Base-by-base conservation (phyloP, 1,140 invertebrate species). In the Trichonephila clavipes region DNA sequence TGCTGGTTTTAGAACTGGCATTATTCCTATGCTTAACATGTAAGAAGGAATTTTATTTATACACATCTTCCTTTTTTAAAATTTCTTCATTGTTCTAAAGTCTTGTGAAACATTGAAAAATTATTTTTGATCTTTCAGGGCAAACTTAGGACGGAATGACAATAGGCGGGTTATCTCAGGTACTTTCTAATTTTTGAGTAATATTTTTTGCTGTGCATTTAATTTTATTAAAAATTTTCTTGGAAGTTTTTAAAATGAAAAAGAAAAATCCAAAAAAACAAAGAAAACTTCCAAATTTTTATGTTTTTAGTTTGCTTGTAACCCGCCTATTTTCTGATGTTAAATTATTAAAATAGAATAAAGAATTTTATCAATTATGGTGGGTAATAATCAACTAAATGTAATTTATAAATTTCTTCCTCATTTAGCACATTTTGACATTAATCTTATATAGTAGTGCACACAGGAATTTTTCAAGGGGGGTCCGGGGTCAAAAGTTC, bases 21-120 rank as follows among this genome's bases (percentile, higher is more conserved):
- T 94, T 28, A 90, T 94, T 72, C 93, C 93, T 85, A 90, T 90
- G 87, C 51, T 94, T 24, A 94, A 94, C 61, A 94, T 94, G 93
- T 94, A 85, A 90, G 93, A 28, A 66, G 44, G 12, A 62, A 21
- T 90, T 18, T 40, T 59, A 34, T 62, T 89, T 34, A 19, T 82
- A 14, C 0, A 16, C 0, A 12, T 44, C 7, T 82, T 44, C 44
- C 2, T 64, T 88, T 64, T 58, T 21, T 24, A n/a, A 51, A 58
- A 51, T 51, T 58, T 59, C 58, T 64, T 85, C 6, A 28, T 18
- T 12, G 7, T 61, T 88, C 21, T 40, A 66, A 88, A 64, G 12
- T 34, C 28, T 66, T 88, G 28, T 28, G 28, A 85, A 88, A 90
- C 34, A 64, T 88, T 88, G 61, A 64, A 24, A 85, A 88, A 82